A percentile compares a stretch with the other conserved stretches of the same genome.
These are phyloP conservation scores for Indicator indicator DNA, from an alignment of 2,113 vertebrate genomes.

Conservation along the genomic window DNA sequence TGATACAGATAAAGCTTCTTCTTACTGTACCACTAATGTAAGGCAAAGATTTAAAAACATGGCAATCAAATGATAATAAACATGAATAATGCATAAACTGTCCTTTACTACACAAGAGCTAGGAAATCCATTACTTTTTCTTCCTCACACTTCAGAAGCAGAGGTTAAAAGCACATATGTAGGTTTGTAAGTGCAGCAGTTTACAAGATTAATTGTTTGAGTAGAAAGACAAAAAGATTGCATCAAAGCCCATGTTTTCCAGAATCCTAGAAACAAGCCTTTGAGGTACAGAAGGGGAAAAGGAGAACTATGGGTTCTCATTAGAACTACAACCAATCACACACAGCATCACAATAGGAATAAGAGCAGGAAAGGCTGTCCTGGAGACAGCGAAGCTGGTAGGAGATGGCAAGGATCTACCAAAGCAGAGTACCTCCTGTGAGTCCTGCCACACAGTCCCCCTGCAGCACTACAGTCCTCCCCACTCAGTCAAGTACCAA, in stretches of 20 bases:
- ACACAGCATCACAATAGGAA: accelerated
- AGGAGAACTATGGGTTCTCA: accelerated
- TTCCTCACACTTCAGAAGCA: neutral
- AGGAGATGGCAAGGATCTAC: neutral
- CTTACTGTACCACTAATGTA: neutral
- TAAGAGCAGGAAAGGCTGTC: neutral
- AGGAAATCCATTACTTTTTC: neutral
- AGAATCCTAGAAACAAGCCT: neutral
- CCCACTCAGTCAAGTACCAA: neutral
- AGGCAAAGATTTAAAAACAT: neutral
- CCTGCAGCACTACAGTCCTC: neutral
- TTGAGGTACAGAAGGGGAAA: neutral
- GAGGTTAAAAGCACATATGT: neutral
- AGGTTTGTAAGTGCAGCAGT: neutral
- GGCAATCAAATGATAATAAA: neutral
- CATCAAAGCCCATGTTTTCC: accelerated
- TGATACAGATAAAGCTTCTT: neutral
- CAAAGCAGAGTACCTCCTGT: accelerated
- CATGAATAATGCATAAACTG: neutral
- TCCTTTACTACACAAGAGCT: neutral
- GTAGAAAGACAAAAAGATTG: neutral
- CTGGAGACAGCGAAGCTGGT: neutral
- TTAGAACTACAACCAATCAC: neutral
- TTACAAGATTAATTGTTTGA: neutral
- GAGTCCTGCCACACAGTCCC: neutral